Conservation (phyloP, 2,888 invertebrate species). For the Nezara viridula region DNA sequence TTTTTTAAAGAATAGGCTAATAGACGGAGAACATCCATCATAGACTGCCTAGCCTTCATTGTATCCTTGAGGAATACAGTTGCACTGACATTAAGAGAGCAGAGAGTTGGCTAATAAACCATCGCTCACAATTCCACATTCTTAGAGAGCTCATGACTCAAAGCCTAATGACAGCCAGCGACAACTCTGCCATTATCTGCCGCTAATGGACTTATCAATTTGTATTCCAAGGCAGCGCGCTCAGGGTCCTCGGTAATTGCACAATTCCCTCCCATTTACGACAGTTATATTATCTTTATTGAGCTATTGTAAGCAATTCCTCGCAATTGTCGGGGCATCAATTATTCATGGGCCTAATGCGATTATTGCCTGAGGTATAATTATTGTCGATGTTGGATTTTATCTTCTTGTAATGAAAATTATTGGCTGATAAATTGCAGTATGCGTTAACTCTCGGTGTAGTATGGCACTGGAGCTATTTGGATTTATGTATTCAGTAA, state of each 20-base stretch:
- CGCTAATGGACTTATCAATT: slow-evolving; percentile 53
- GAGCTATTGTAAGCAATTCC: slow-evolving; percentile 51
- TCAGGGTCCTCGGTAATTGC: slow-evolving; percentile 19
- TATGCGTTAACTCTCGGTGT: neutral
- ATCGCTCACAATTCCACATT: neutral
- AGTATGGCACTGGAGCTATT: neutral
- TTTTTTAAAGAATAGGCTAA: neutral
- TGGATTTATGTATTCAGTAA: neutral
- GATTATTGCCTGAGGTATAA: slow-evolving; percentile 22
- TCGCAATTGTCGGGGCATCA: slow-evolving; percentile 4
- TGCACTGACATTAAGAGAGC: neutral
- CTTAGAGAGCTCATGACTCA: slow-evolving; percentile 4
- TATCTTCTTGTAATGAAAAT: neutral
- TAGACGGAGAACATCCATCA: neutral
- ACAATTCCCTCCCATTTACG: slow-evolving; percentile 33
- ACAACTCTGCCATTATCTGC: slow-evolving; percentile 6
- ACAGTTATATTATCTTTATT: slow-evolving; percentile 53
- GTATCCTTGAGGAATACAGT: neutral
- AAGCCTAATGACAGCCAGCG: slow-evolving; percentile 28
- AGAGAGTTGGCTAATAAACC: neutral
- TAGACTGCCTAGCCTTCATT: neutral
- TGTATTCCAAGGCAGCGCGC: slow-evolving; percentile 35
- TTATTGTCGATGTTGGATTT: neutral
- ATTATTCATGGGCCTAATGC: slow-evolving; percentile 13
- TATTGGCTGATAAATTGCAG: neutral